Evolutionary conservation across 2,888 invertebrate genomes (phyloP), one percentile per base, ranked within the genome.

Genomic region (Morpho achilles): DNA sequence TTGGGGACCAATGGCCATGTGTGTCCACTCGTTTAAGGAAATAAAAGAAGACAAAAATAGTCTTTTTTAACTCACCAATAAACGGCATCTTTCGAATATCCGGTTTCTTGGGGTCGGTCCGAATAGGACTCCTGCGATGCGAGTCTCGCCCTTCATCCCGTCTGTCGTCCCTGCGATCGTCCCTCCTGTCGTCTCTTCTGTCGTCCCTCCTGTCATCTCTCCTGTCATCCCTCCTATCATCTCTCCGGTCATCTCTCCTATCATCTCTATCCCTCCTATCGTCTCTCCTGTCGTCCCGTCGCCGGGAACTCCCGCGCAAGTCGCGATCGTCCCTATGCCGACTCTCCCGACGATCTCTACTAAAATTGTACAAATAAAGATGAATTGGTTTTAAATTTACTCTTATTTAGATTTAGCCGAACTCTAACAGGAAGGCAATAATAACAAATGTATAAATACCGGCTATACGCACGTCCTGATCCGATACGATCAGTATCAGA

Each of bases 31-130:
- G 16, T 16, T 16, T 16, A 16, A 16, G 16, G 16, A 16, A 16
- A 32, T 32, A 32, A 32, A 32, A 32, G 4, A 32, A 2, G 5
- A 32, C 3, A 32, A 32, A 5, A 32, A 32, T 32, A 1, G 32
- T 32, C 3, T 32, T 5, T 16, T 3, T 32, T 9, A 8, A 3
- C 32, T 58, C 22, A 65, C 96, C 97, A 65, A 96, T 96, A 69
- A 96, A 96, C 0, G 96, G 96, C 75, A 96, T 88, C 77, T 96
- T 96, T 63, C 94, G 94, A 64, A 94, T 93, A 42, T 89, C 90
- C 56, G 87, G 72, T 72, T 91, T 78, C 83, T 91, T 76, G 59
- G 69, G 10, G 43, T 76, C 75, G 2, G 42, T 57, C 0, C 62
- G 67, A 63, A 80, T 81, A 48, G 67, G 62, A 16, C 53, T 53